phyloP scores from a whole-genome alignment of 2,797 vertebrate genomes.

The Peromyscus nudipes region DNA sequence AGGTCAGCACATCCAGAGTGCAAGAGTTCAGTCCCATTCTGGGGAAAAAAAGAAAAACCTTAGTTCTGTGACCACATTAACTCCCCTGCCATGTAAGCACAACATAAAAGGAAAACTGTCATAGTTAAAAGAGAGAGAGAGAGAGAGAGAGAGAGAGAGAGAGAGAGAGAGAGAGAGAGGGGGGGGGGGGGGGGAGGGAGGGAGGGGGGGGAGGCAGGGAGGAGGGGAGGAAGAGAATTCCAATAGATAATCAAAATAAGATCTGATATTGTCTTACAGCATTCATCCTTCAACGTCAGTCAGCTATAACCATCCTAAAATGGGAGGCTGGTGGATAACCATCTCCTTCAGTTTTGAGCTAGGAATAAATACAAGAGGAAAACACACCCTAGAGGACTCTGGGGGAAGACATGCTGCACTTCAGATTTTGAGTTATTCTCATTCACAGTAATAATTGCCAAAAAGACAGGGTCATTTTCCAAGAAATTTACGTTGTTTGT shows the following conservation, averaged over 20 bases:
- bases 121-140: not conserved
- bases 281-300: conserved; percentile 64
- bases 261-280: not conserved
- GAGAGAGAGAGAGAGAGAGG: too few species aligned
- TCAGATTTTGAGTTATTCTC: conserved; percentile 69
- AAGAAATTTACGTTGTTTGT: conserved; percentile 85
- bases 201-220: too few species aligned
- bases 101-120: conserved; percentile 46
- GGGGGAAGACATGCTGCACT: conserved; percentile 41
- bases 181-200: too few species aligned
- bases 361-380: conserved; percentile 65
- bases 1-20: not conserved
- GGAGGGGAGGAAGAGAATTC: not conserved
- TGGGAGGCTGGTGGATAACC: not conserved
- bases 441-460: conserved; percentile 79
- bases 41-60: not conserved
- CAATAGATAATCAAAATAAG: not conserved
- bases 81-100: not conserved
- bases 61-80: not conserved
- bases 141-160: too few species aligned
- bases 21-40: not conserved
- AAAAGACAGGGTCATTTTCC: conserved; percentile 85
- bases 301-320: conserved; percentile 56
- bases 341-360: conserved; percentile 64
- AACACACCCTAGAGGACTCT: conserved; percentile 65